A percentile compares a stretch with the other conserved stretches of the same genome.
These are phyloP conservation scores for Drosophila macrothrix DNA, from an alignment of 2,888 invertebrate species.

Conservation along the genomic window DNA sequence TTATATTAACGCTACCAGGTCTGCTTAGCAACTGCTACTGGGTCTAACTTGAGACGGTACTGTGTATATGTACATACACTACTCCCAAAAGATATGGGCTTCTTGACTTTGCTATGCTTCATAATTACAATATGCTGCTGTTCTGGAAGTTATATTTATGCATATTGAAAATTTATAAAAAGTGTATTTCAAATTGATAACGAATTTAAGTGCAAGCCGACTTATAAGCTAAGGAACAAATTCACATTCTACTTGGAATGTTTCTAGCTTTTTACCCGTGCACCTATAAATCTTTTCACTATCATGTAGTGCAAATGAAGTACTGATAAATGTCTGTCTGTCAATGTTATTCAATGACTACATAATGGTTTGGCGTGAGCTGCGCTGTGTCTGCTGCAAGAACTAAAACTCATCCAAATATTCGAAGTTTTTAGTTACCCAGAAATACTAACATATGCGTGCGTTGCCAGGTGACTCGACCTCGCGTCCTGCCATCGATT, in stretches of 20 bases:
- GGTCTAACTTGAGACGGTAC: background rate
- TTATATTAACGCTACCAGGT: conserved; percentile 21
- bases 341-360: conserved; percentile 26
- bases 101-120: background rate
- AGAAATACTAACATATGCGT: conserved; percentile 51
- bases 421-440: conserved; percentile 2
- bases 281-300: background rate
- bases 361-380: conserved; percentile 1
- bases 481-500: conserved; percentile 62
- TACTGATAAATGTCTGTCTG: conserved; percentile 19
- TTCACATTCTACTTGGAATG: background rate
- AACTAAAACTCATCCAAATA: background rate
- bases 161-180: background rate
- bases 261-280: background rate
- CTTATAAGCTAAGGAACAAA: background rate
- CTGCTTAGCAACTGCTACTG: conserved; percentile 24
- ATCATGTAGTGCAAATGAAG: conserved; percentile 2
- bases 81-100: background rate
- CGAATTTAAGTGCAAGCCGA: background rate
- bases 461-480: conserved; percentile 67
- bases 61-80: background rate
- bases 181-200: background rate
- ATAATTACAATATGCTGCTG: background rate
- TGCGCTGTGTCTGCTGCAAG: background rate
- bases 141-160: background rate